Percentiles rank a stretch among this genome's conserved stretches.
Evolutionary conservation across 2,888 invertebrate genomes (phyloP).

Genomic region (Cordilura impudica): DNA sequence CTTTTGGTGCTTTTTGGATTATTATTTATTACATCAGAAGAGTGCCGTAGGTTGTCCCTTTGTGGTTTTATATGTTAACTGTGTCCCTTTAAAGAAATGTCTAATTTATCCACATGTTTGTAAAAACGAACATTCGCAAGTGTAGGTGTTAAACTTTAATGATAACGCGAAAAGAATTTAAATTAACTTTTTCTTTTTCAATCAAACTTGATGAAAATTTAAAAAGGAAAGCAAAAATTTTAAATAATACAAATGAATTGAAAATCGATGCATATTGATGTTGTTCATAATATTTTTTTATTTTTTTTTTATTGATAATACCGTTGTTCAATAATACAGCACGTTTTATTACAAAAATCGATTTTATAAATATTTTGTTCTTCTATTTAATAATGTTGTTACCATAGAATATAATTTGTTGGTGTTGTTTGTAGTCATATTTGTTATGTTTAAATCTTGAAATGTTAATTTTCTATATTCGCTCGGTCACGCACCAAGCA

Average conservation of each 20-base stretch:
- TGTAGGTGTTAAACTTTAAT: slow-evolving; percentile 44
- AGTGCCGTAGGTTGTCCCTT: neutral
- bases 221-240: slow-evolving; percentile 36
- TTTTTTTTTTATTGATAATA: neutral
- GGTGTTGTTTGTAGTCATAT: slow-evolving; percentile 24
- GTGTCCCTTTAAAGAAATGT: neutral
- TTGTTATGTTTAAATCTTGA: slow-evolving; percentile 6
- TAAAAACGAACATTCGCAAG: neutral
- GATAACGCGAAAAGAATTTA: neutral
- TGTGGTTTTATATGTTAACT: slow-evolving; percentile 8
- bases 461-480: slow-evolving; percentile 34
- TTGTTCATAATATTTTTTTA: neutral
- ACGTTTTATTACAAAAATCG: slow-evolving; percentile 32
- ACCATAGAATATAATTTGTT: slow-evolving; percentile 1
- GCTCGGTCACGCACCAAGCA: slow-evolving; percentile 51
- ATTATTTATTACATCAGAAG: too few relatives aligned
- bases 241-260: slow-evolving; percentile 15
- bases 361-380: slow-evolving; percentile 21
- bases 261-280: neutral
- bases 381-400: slow-evolving; percentile 3
- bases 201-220: slow-evolving; percentile 33
- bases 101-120: slow-evolving; percentile 7
- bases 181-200: neutral
- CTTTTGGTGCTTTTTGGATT: too few relatives aligned
- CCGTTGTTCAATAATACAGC: slow-evolving; percentile 7